These are phyloP conservation scores for Neotragus pygmaeus DNA, from an alignment of 2,113 vertebrate genomes.

Conservation along the genomic window DNA sequence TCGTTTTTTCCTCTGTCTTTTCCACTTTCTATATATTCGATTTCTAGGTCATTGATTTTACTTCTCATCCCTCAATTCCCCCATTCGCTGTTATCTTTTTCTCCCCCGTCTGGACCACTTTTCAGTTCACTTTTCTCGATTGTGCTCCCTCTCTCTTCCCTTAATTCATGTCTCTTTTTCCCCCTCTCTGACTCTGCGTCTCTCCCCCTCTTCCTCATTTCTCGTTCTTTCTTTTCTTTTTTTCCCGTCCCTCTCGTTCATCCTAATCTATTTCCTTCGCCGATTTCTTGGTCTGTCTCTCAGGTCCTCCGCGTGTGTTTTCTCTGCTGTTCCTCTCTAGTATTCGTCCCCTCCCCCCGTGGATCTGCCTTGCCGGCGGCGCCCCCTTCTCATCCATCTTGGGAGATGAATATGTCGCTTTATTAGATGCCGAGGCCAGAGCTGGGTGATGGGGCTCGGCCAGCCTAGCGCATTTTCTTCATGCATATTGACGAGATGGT, in stretches of 20 bases:
- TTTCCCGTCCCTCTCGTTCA: neutral
- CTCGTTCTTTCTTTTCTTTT: neutral
- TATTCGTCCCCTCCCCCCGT: constrained; percentile 41
- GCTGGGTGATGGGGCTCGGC: constrained; percentile 91
- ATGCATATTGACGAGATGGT: constrained; percentile 99
- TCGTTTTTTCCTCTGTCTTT: neutral
- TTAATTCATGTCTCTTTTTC: neutral
- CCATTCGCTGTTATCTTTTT: neutral
- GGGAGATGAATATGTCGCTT: constrained; percentile 92
- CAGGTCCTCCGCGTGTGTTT: constrained; percentile 80
- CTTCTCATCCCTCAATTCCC: neutral
- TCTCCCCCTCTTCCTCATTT: neutral
- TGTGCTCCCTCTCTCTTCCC: neutral
- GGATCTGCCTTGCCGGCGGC: neutral
- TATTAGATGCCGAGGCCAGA: constrained; percentile 97
- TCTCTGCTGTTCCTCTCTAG: constrained; percentile 86
- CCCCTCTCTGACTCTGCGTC: neutral
- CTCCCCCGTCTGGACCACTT: neutral
- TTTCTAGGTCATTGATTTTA: neutral
- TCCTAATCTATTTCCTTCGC: neutral
- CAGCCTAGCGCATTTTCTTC: constrained; percentile 93
- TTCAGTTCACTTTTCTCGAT: neutral
- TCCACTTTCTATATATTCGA: neutral
- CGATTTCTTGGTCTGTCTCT: constrained; percentile 40
- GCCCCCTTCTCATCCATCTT: constrained; percentile 32